Base-by-base conservation (phyloP, 2,888 invertebrate genomes). In the Protodeltote pygarga region DNA sequence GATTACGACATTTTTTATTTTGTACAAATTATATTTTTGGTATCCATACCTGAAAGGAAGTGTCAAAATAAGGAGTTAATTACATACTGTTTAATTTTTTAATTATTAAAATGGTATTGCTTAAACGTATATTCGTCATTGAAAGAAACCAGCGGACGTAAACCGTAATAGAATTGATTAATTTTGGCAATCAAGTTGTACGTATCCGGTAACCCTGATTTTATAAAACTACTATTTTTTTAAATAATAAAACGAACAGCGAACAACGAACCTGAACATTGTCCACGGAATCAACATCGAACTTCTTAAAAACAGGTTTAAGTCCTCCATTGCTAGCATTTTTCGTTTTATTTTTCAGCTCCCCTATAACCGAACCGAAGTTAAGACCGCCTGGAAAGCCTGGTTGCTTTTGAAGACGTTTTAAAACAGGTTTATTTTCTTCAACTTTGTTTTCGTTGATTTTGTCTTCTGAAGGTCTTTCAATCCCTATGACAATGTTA, bases 231-330 rank as follows among this genome's bases (percentile, higher is more conserved):
- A 27, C 41, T 23, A 3, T 32, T 34, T 37, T 46, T 39, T 47
- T 38, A 19, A 25, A 25, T 27, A 37, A 29, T 39, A 54, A 42
- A 32, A 28, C 32, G 13, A 31, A 59, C n/a, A n/a, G n/a, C n/a
- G n/a, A n/a, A n/a, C n/a, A 63, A 84, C 84, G 72, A 85, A 87
- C 91, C 90, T 91, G 81, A 42, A 57, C 61, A 51, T 77, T 73
- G 45, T 85, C 84, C 59, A 81, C 76, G 20, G 70, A 58, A 57
- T 85, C 88, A 19, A 75, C 53, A 49, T 89, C 89, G 48, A 91
- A 90, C 63, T 91, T 91, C 74, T 81, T 88, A 64, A 92, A 91
- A 32, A 92, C 91, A 1, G 92, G 91, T 65, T 90, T 91, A 13
- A 89, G 67, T 29, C 82, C 83, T 5, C 85, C 87, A 45, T 81